These are phyloP conservation scores for rabbit (Oryctolagus cuniculus) DNA, from an alignment of 2,113 vertebrate genomes.

Conservation along the genomic window mOryCun1.1 NC_091432.1:122001-122500, in stretches of 20 bases:
- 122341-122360: not conserved
- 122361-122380: slow-evolving; percentile 94
- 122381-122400: slow-evolving; percentile 93
- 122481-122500: slow-evolving; percentile 93
- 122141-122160: slow-evolving; percentile 93
- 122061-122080: not conserved
- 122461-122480: slow-evolving; percentile 96
- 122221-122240: slow-evolving; percentile 93
- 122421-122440: slow-evolving; percentile 89
- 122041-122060: not conserved
- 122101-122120: slow-evolving; percentile 93
- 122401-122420: slow-evolving; percentile 91
- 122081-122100: slow-evolving; percentile 90
- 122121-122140: slow-evolving; percentile 96
- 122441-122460: slow-evolving; percentile 94
- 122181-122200: slow-evolving; percentile 95
- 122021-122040: no score
- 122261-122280: not conserved
- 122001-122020: no score
- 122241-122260: slow-evolving; percentile 92
- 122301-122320: not conserved
- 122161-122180: slow-evolving; percentile 91
- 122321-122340: not conserved
- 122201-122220: slow-evolving; percentile 95
- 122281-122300: not conserved